Conservation (phyloP, 2,888 invertebrate genomes). For the Apamea monoglypha region DNA sequence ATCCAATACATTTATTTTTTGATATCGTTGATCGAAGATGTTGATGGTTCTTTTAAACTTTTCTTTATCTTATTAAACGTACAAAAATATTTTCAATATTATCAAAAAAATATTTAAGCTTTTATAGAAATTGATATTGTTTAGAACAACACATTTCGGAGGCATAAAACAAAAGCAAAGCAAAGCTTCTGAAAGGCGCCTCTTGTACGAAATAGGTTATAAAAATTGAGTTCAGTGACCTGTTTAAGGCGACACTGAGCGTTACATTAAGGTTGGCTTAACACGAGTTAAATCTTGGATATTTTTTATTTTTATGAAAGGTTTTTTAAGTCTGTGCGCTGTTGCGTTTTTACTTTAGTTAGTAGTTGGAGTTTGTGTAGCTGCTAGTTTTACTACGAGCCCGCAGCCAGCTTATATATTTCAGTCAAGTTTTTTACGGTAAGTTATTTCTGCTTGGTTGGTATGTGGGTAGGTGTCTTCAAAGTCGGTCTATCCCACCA, state of each 20-base stretch:
- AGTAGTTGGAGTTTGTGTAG: slow-evolving; percentile 11
- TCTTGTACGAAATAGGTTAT: slow-evolving; percentile 55
- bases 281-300: slow-evolving; percentile 51
- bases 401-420: background rate
- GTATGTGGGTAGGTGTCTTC: background rate
- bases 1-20: slow-evolving; percentile 13
- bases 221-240: slow-evolving; percentile 62
- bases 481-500: background rate
- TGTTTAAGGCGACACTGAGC: slow-evolving; percentile 58
- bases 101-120: slow-evolving; percentile 1
- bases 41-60: slow-evolving; percentile 12
- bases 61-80: slow-evolving; percentile 9
- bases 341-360: slow-evolving; percentile 24
- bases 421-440: background rate
- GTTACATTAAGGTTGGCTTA: slow-evolving; percentile 58
- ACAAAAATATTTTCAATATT: slow-evolving; percentile 19
- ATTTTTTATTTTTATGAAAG: slow-evolving; percentile 46
- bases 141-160: slow-evolving; percentile 31
- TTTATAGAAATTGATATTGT: slow-evolving; percentile 43
- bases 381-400: slow-evolving; percentile 4
- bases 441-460: background rate
- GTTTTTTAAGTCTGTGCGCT: slow-evolving; percentile 30
- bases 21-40: background rate
- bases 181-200: slow-evolving; percentile 38
- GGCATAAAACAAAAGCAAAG: slow-evolving; percentile 40